These are phyloP conservation scores for Timandra comae DNA, from an alignment of 2,888 invertebrate genomes.

Conservation along the genomic window DNA sequence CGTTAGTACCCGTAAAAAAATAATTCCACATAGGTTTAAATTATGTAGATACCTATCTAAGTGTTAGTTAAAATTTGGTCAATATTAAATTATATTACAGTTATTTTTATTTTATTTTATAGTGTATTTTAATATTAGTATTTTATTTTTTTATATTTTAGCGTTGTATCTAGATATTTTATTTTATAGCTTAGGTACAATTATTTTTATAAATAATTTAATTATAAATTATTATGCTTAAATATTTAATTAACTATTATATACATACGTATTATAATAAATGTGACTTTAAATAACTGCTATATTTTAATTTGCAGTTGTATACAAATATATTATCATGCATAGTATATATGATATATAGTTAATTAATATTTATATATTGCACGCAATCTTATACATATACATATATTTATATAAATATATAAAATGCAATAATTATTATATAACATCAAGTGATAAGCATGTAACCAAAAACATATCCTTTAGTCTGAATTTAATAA, in stretches of 20 bases:
- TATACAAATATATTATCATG: background rate
- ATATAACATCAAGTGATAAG: slow-evolving; percentile 49
- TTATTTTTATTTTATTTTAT: slow-evolving; percentile 29
- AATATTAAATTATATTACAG: slow-evolving; percentile 33
- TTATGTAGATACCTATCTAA: too few relatives aligned
- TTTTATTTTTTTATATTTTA: too few relatives aligned
- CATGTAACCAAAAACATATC: slow-evolving; percentile 70
- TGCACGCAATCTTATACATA: background rate
- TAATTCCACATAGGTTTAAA: slow-evolving; percentile 53
- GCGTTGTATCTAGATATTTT: slow-evolving; percentile 3
- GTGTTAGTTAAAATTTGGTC: slow-evolving; percentile 55
- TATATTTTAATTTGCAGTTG: slow-evolving; percentile 17
- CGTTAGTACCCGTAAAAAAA: slow-evolving; percentile 48
- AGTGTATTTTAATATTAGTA: slow-evolving; percentile 20
- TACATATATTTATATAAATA: background rate
- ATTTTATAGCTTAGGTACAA: slow-evolving; percentile 4
- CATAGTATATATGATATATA: background rate
- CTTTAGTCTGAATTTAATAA: slow-evolving; percentile 58
- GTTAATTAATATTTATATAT: background rate
- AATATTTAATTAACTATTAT: slow-evolving; percentile 2
- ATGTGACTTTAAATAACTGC: slow-evolving; percentile 61
- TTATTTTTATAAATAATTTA: slow-evolving; percentile 4
- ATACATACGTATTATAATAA: slow-evolving; percentile 63
- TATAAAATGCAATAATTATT: slow-evolving; percentile 1
- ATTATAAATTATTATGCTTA: background rate